Conservation (phyloP, 2,113 vertebrate genomes). For the Azemiops feae region DNA sequence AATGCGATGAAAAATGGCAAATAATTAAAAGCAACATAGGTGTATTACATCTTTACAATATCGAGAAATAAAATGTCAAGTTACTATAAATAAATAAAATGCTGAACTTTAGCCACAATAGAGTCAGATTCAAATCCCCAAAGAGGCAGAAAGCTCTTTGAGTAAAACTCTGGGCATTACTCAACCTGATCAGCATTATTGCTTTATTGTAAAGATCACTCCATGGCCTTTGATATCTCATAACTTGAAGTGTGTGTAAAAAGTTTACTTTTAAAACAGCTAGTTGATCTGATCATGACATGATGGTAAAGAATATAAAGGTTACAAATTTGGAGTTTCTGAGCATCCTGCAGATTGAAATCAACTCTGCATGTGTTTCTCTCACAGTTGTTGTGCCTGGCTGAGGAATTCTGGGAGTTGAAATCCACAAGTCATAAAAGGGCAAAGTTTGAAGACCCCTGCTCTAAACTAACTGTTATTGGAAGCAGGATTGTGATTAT, state of each 20-base stretch:
- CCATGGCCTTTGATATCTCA: neutral
- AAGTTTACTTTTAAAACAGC: neutral
- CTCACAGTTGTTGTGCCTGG: neutral
- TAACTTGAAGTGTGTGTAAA: neutral
- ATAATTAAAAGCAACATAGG: conserved; percentile 17
- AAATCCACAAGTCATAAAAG: too few species aligned
- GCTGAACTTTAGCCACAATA: neutral
- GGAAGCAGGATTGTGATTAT: neutral
- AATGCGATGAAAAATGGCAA: neutral
- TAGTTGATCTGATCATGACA: neutral
- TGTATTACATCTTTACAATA: neutral
- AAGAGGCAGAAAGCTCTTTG: neutral
- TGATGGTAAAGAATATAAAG: neutral
- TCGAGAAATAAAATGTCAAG: neutral
- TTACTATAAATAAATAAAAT: neutral
- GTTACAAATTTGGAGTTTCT: neutral
- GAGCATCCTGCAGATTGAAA: neutral
- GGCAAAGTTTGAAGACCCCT: too few species aligned
- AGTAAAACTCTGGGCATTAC: neutral
- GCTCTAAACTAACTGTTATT: too few species aligned
- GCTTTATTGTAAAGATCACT: neutral
- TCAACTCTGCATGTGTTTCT: neutral
- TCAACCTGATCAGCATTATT: neutral
- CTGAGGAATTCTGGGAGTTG: too few species aligned
- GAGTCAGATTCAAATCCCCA: neutral